phyloP scores from a whole-genome alignment of 2,888 invertebrate species.

The Drosophila cognata region DNA sequence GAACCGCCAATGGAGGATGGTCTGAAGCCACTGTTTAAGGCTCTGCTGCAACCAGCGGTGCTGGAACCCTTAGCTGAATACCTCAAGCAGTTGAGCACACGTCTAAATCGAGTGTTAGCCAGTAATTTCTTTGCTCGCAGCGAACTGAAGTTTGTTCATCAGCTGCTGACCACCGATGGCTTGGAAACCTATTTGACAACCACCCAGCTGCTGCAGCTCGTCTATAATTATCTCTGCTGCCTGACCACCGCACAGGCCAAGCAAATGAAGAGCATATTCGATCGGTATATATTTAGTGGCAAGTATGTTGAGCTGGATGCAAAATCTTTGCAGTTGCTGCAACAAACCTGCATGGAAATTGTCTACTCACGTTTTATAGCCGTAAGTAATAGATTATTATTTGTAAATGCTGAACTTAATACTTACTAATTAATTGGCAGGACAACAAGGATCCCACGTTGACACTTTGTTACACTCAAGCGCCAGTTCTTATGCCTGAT shows the following conservation, averaged over 20 bases:
- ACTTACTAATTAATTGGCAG: conserved; percentile 49
- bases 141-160: conserved; percentile 86
- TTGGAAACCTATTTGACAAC: conserved; percentile 73
- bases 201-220: conserved; percentile 83
- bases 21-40: conserved; percentile 67
- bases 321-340: conserved; percentile 86
- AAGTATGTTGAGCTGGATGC: conserved; percentile 87
- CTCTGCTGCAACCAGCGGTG: conserved; percentile 71
- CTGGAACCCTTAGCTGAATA: conserved; percentile 77
- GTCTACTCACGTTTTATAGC: conserved; percentile 85
- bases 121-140: conserved; percentile 86
- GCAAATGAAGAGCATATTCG: conserved; percentile 87
- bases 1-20: conserved; percentile 58
- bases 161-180: conserved; percentile 79
- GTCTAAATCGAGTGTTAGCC: conserved; percentile 74
- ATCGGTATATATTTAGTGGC: conserved; percentile 87
- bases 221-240: conserved; percentile 88
- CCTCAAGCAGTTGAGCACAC: conserved; percentile 61
- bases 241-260: conserved; percentile 87
- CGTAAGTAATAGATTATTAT: conserved; percentile 55
- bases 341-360: conserved; percentile 85
- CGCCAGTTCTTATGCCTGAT: conserved; percentile 90
- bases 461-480: conserved; percentile 86
- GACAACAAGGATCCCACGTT: conserved; percentile 85
- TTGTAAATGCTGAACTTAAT: background rate